Evolutionary conservation across 2,888 invertebrate species (phyloP), one percentile per base, ranked within the genome.

Genomic region (Atrina japonica): DNA sequence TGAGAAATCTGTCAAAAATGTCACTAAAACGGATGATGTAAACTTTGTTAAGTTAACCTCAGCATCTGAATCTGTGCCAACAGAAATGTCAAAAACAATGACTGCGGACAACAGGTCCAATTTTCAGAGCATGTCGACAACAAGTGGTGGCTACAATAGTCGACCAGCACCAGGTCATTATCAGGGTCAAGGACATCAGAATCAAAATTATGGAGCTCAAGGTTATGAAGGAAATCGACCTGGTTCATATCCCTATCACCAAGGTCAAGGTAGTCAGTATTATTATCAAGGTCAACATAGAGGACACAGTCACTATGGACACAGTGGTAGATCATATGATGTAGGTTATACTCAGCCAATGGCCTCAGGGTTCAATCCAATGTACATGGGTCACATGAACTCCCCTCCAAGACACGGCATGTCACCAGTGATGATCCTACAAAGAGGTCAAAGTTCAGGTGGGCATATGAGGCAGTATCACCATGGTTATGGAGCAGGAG

Each of bases 391-490:
- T 9, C 68, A 71, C 27, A 67, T 74, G 74, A 76, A 40, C 47
- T 73, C 55, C 27, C 71, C 81, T 18, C 81, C 77, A 9, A 70
- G 79, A 29, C 80, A 81, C 9, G 77, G 77, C 25, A 76, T 77
- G 58, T 81, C 83, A 21, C 82, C 82, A 6, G 80, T 83, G 27
- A 82, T 83, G 77, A 83, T 85, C 55, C 71, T 84, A 43, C 86
- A 84, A 73, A 70, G 85, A 70, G 79, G 81, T 27, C 66, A 72
- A n/a, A 52, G 67, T 29, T 60, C 67, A 55, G 60, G 67, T 56
- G 45, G 61, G 11, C 61, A 49, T 16, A 27, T 35, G 2, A 61
- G 61, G 35, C 49, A 49, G n/a, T 49, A 61, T 61, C 30, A 61
- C 21, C 61, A 47, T 27, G 61, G 61, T 29, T 61, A 50, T 49